These are phyloP conservation scores for Epicauta chinensis DNA, from an alignment of 1,140 invertebrate genomes.

Conservation along the genomic window DNA sequence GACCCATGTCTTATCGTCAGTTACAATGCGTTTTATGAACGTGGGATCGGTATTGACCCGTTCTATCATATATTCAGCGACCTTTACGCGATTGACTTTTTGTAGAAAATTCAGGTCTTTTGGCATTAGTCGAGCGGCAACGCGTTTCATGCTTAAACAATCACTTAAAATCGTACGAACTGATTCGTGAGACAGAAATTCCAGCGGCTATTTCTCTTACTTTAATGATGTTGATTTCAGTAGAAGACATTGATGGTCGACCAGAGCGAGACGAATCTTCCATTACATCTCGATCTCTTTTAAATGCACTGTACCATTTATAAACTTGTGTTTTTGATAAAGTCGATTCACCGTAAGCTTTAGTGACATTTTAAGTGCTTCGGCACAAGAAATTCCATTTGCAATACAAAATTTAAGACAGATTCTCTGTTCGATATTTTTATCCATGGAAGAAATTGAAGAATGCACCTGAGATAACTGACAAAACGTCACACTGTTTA, in stretches of 20 bases:
- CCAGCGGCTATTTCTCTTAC: too few relatives aligned
- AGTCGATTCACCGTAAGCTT: constrained; percentile 19
- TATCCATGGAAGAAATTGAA: constrained; percentile 25
- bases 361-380: constrained; percentile 23
- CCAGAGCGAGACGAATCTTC: constrained; percentile 31
- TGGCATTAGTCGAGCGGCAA: too few relatives aligned
- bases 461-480: background rate
- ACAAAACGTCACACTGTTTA: too few relatives aligned
- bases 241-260: constrained; percentile 30
- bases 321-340: constrained; percentile 22
- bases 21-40: constrained; percentile 8
- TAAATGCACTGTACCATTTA: constrained; percentile 29
- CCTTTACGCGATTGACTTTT: constrained; percentile 23
- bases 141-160: background rate
- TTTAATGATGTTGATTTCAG: too few relatives aligned
- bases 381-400: constrained; percentile 20
- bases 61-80: constrained; percentile 22
- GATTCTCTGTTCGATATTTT: constrained; percentile 29
- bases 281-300: constrained; percentile 22
- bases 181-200: constrained; percentile 3
- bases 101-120: too few relatives aligned
- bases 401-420: constrained; percentile 27
- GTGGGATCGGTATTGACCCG: constrained; percentile 19
- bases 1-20: constrained; percentile 13
- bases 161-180: too few relatives aligned